Conservation (phyloP, 2,888 invertebrate genomes). For the Brachyopa scutellaris region DNA sequence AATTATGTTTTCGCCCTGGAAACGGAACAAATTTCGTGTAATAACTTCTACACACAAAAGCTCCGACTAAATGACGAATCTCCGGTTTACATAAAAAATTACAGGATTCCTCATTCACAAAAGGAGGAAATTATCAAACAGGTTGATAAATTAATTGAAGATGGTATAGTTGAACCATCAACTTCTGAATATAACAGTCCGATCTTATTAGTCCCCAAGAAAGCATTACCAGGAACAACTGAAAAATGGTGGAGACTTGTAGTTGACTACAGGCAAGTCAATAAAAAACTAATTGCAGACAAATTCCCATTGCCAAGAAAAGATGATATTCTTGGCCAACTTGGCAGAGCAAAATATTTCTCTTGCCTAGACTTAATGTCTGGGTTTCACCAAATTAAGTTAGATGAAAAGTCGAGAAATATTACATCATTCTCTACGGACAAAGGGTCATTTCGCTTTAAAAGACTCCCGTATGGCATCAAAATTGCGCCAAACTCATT, state of each 20-base stretch:
- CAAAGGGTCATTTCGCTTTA: no score
- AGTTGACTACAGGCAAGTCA: not conserved
- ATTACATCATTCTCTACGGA: no score
- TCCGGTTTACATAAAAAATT: not conserved
- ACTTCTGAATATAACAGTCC: slow-evolving; percentile 30
- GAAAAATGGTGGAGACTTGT: slow-evolving; percentile 19
- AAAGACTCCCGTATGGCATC: no score
- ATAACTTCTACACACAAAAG: not conserved
- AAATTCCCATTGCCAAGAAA: slow-evolving; percentile 2
- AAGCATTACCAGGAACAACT: not conserved
- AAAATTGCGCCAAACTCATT: no score
- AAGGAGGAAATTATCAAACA: not conserved
- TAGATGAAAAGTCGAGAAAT: not conserved
- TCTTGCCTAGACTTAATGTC: no score
- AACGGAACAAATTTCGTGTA: no score
- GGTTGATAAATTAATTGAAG: slow-evolving; percentile 1
- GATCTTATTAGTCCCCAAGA: slow-evolving; percentile 10
- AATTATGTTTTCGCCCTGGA: not conserved
- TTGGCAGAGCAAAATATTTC: slow-evolving; percentile 10
- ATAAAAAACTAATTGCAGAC: not conserved
- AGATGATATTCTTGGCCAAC: slow-evolving; percentile 12
- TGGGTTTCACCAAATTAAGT: slow-evolving; percentile 22
- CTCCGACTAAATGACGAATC: no score
- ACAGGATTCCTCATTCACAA: not conserved
- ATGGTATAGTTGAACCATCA: slow-evolving; percentile 1